phyloP scores from a whole-genome alignment of 2,888 invertebrate species.

The Caenorhabditis angaria region DNA sequence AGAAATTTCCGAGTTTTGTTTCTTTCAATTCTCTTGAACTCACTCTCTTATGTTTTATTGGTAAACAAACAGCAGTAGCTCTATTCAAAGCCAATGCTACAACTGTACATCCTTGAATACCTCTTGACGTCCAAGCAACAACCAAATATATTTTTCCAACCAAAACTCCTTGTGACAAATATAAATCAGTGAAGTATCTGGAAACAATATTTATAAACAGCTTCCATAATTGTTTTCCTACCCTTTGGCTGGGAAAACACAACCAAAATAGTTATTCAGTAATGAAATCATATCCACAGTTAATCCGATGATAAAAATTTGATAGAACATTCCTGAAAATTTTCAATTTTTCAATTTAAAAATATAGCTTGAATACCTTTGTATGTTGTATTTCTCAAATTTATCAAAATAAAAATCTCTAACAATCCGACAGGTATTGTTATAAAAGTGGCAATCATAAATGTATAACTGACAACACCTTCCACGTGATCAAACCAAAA shows the following conservation, averaged over 20 bases:
- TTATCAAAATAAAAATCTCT: slow-evolving; percentile 43
- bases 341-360: not conserved
- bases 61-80: slow-evolving; percentile 51
- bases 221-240: slow-evolving; percentile 3
- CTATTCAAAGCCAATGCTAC: slow-evolving; percentile 44
- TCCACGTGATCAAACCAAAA: slow-evolving; percentile 45
- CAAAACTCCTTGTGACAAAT: slow-evolving; percentile 42
- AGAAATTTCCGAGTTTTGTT: not conserved
- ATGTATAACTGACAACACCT: slow-evolving; percentile 32
- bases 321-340: slow-evolving; percentile 50
- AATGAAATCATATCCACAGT: slow-evolving; percentile 45
- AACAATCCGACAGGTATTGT: slow-evolving; percentile 41
- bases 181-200: slow-evolving; percentile 48
- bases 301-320: slow-evolving; percentile 48
- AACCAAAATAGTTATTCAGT: slow-evolving; percentile 49
- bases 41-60: slow-evolving; percentile 50
- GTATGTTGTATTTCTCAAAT: slow-evolving; percentile 37
- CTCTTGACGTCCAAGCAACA: slow-evolving; percentile 44
- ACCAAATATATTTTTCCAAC: slow-evolving; percentile 51
- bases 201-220: slow-evolving; percentile 9
- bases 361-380: slow-evolving; percentile 20
- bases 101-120: slow-evolving; percentile 50
- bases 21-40: not conserved
- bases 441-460: slow-evolving; percentile 36
- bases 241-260: slow-evolving; percentile 49